Evolutionary conservation across 2,113 vertebrate genomes (phyloP), one percentile per base, ranked within the genome.

Genomic region (Phodopus roborovskii): DNA sequence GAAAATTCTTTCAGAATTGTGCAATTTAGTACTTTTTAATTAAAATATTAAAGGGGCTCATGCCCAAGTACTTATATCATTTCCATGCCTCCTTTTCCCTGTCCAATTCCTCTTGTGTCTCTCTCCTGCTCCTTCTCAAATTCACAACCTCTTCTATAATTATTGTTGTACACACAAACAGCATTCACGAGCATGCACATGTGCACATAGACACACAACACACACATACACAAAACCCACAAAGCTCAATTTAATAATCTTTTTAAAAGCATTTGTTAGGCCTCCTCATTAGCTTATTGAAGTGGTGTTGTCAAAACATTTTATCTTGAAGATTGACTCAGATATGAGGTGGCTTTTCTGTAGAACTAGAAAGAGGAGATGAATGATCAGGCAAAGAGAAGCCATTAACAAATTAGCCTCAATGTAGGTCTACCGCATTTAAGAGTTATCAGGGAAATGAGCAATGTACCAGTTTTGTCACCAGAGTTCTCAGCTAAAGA

Each of bases 231-330:
- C 42, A 88, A 70, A 94, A 26, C 68, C 19, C 58, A 58, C 64
- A 33, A 30, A 36, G 24, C 71, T 26, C 30, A 78, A 33, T 50
- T 89, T 78, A 66, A 70, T 64, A 73, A 45, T 33, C 4, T 74
- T 81, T 78, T 24, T 28, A 56, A 93, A 94, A 64, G 56, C 78
- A 33, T 90, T 85, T 73, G 60, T 64, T 64, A 68, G 53, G 33
- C 93, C 92, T 94, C 20, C 70, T 92, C 82, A 81, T 84, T 90
- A 90, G 93, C 74, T 26, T 71, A 30, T 48, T 58, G 62, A 94
- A 96, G 50, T 42, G 64, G n/a, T 83, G 17, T 58, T 79, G 42
- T 81, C 50, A 79, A 71, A 92, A 42, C 88, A 73, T 81, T 92
- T 90, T 81, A 92, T 71, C 84, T 62, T 89, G 30, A 84, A 94